Conservation (phyloP, 2,113 vertebrate genomes). For the Stigmatopora argus region DNA sequence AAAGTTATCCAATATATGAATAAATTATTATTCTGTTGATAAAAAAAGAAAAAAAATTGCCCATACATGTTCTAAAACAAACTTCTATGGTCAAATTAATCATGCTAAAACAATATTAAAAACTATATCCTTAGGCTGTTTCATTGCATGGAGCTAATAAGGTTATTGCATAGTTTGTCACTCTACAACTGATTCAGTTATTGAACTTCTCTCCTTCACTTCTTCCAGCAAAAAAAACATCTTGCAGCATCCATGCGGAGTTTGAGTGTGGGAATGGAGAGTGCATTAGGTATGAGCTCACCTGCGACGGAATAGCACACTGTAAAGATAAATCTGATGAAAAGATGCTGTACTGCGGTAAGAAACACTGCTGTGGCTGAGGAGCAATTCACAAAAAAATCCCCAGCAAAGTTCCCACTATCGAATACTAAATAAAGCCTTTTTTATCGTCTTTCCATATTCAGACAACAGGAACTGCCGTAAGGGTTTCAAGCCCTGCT, state of each 20-base stretch:
- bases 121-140: conserved; percentile 8
- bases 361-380: conserved; percentile 37
- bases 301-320: conserved; percentile 86
- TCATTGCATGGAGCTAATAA: background rate
- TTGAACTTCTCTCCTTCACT: background rate
- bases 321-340: conserved; percentile 99
- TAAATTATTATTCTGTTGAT: too few relatives aligned
- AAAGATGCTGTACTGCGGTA: conserved; percentile 95
- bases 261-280: conserved; percentile 96
- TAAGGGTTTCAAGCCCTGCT: conserved; percentile 82
- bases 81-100: background rate
- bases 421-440: background rate
- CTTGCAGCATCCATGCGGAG: conserved; percentile 88
- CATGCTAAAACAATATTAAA: background rate
- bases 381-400: background rate
- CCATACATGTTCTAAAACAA: background rate
- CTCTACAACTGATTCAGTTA: background rate
- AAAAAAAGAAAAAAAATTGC: too few relatives aligned
- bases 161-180: background rate
- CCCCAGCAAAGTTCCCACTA: too few relatives aligned
- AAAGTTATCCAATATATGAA: too few relatives aligned
- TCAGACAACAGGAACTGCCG: conserved; percentile 90
- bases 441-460: background rate
- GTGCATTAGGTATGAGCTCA: conserved; percentile 88
- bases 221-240: conserved; percentile 84